These are phyloP conservation scores for Nyleta sp. DNA, from an alignment of 2,888 invertebrate genomes.

Conservation along the genomic window DNA sequence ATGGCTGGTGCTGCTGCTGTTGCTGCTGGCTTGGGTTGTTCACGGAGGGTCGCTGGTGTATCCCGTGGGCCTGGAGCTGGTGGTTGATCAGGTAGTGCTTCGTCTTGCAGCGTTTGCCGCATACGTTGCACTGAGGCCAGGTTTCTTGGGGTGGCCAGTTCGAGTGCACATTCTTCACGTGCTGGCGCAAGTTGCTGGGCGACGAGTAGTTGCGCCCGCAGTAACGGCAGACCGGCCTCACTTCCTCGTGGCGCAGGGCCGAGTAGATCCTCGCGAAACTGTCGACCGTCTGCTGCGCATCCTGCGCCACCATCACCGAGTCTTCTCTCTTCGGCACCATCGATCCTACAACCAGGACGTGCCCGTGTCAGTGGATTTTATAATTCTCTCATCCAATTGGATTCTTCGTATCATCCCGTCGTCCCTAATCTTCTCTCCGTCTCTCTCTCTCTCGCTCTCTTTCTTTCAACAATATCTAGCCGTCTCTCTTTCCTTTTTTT, in stretches of 20 bases:
- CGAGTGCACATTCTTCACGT: slow-evolving; percentile 90
- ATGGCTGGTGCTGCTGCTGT: slow-evolving; percentile 73
- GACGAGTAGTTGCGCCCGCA: slow-evolving; percentile 89
- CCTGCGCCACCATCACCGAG: slow-evolving; percentile 73
- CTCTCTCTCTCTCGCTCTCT: slow-evolving; percentile 52
- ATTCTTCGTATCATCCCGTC: slow-evolving; percentile 23
- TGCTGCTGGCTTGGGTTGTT: slow-evolving; percentile 73
- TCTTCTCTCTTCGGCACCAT: slow-evolving; percentile 81
- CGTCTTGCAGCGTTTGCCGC: slow-evolving; percentile 90
- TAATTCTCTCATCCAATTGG: background rate
- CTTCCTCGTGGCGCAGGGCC: slow-evolving; percentile 77
- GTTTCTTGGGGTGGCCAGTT: slow-evolving; percentile 87
- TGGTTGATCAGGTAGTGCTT: slow-evolving; percentile 91
- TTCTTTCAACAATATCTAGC: slow-evolving; percentile 18
- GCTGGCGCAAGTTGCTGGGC: slow-evolving; percentile 89
- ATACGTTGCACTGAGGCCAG: slow-evolving; percentile 89
- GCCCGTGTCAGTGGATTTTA: slow-evolving; percentile 71
- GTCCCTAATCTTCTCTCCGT: slow-evolving; percentile 71
- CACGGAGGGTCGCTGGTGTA: slow-evolving; percentile 86
- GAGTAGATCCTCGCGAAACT: slow-evolving; percentile 81
- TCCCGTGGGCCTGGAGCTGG: slow-evolving; percentile 89
- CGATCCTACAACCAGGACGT: slow-evolving; percentile 82
- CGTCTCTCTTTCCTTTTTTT: slow-evolving; percentile 39
- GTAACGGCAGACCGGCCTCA: slow-evolving; percentile 87
- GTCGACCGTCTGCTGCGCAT: slow-evolving; percentile 77